phyloP scores from a whole-genome alignment of 2,888 invertebrate species.

The Epirrita christyi region DNA sequence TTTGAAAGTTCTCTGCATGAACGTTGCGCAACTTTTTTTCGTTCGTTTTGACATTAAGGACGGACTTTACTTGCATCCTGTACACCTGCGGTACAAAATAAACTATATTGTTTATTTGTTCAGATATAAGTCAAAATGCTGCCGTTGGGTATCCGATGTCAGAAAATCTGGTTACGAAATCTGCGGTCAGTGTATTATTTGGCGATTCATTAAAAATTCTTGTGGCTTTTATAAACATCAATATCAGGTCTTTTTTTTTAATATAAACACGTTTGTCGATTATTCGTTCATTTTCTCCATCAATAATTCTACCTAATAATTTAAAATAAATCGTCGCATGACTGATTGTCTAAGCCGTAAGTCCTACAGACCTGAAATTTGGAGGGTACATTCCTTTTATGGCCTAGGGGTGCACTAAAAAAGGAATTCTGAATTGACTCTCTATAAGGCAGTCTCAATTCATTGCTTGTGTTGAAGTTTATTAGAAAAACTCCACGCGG shows the following conservation, averaged over 20 bases:
- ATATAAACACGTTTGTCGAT: neutral
- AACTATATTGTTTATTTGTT: slow-evolving; percentile 54
- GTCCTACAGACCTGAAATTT: too few relatives aligned
- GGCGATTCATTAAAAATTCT: slow-evolving; percentile 32
- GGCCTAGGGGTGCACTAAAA: too few relatives aligned
- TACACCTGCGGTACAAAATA: slow-evolving; percentile 56
- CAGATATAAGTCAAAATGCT: slow-evolving; percentile 55
- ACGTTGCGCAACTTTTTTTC: slow-evolving; percentile 61
- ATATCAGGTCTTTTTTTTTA: neutral
- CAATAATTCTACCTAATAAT: too few relatives aligned
- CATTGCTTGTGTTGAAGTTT: too few relatives aligned
- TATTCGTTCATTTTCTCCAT: too few relatives aligned
- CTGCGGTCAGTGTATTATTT: slow-evolving; percentile 36
- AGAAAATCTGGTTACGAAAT: slow-evolving; percentile 44
- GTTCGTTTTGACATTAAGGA: slow-evolving; percentile 55
- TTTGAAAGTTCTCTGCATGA: slow-evolving; percentile 74
- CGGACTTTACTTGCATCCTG: slow-evolving; percentile 49
- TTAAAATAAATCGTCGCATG: too few relatives aligned
- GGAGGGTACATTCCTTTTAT: too few relatives aligned
- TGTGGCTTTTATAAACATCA: slow-evolving; percentile 20
- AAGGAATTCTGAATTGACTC: too few relatives aligned
- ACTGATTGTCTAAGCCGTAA: too few relatives aligned
- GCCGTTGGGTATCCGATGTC: slow-evolving; percentile 49
- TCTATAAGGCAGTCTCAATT: too few relatives aligned
- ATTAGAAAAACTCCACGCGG: too few relatives aligned